phyloP scores from a whole-genome alignment of 1,140 invertebrate species.

The Wiebesia pumilae region DNA sequence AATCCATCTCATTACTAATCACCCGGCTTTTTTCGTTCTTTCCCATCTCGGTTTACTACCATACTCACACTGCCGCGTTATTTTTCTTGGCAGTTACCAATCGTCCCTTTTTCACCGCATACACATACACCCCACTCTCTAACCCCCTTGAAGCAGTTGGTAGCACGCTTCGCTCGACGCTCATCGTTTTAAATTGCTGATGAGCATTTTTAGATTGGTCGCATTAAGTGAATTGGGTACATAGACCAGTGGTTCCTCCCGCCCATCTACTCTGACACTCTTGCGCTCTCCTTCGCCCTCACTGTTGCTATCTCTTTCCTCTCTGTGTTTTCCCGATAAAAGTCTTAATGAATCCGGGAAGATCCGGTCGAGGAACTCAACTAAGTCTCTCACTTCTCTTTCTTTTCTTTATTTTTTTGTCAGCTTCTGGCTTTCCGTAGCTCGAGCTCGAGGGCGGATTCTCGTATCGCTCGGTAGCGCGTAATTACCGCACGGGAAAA shows the following conservation, averaged over 20 bases:
- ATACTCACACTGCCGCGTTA: background rate
- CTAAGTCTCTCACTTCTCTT: background rate
- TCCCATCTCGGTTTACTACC: constrained; percentile 15
- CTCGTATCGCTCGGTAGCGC: background rate
- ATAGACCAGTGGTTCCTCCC: constrained; percentile 41
- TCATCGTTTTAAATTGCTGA: constrained; percentile 74
- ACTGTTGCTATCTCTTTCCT: constrained; percentile 35
- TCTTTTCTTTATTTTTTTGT: constrained; percentile 14
- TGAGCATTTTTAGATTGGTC: constrained; percentile 75
- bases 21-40: constrained; percentile 23
- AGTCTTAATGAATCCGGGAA: constrained; percentile 72
- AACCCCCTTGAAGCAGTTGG: constrained; percentile 43
- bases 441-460: background rate
- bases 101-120: constrained; percentile 45
- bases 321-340: constrained; percentile 73
- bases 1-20: constrained; percentile 30
- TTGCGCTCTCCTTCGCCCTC: background rate
- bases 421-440: background rate
- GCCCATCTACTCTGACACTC: background rate
- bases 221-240: constrained; percentile 75
- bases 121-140: constrained; percentile 22
- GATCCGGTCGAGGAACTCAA: constrained; percentile 41
- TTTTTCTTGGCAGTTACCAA: constrained; percentile 47
- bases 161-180: constrained; percentile 53
- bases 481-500: constrained; percentile 36